Percentiles rank a stretch among this genome's conserved stretches.
Conservation (phyloP, 2,888 invertebrate genomes). For the Tetropium fuscum region DNA sequence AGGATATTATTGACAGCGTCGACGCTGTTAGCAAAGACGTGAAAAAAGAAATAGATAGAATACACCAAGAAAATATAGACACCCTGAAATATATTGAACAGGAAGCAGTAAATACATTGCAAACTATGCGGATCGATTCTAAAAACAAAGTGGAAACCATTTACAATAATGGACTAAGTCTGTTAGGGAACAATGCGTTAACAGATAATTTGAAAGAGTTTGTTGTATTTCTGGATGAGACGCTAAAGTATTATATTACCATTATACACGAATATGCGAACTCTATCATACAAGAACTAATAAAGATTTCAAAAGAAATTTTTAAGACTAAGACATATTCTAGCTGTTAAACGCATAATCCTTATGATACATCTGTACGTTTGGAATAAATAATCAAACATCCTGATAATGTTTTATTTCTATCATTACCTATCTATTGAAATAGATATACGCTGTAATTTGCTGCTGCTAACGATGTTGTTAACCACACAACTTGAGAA, state of each 20-base stretch:
- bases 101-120: conserved; percentile 7
- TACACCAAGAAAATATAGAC: conserved; percentile 1
- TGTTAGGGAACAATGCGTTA: background rate
- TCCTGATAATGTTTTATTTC: no score
- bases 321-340: no score
- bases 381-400: no score
- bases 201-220: conserved; percentile 8
- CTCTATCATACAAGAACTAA: background rate
- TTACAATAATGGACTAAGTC: background rate
- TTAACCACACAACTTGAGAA: no score
- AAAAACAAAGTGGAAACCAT: conserved; percentile 6
- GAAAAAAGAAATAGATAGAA: conserved; percentile 7
- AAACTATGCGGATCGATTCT: background rate
- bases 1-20: background rate
- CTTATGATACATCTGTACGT: no score
- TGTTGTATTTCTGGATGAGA: conserved; percentile 3
- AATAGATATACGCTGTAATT: no score
- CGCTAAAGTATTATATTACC: background rate
- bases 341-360: no score
- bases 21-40: background rate
- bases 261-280: background rate
- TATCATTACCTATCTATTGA: no score
- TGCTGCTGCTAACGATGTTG: no score
- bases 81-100: background rate
- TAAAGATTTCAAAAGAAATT: background rate